Base-by-base conservation (phyloP, 2,888 invertebrate genomes). In the Suillia variegata region DNA sequence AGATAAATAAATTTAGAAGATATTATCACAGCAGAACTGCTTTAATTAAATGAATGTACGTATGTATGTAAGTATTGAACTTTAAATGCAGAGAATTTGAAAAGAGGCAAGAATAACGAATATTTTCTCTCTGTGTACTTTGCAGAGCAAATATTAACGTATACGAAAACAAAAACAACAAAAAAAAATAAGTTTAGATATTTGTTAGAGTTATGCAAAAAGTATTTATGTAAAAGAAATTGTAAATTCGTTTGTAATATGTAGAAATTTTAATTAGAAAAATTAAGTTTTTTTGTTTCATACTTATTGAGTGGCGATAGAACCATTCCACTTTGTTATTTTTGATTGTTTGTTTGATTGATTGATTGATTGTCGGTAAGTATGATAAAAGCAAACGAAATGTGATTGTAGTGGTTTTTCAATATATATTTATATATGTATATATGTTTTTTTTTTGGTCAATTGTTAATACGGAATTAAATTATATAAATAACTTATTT, bases 271-370 rank as follows among this genome's bases (percentile, higher is more conserved):
- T n/a, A n/a, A n/a, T n/a, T n/a, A 48, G 45, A 24, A 13, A 45
- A 55, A 48, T 20, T 24, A 47, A 54, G n/a, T n/a, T n/a, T n/a
- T n/a, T n/a, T 26, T 50, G 54, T 73, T 73, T 79, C 80, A 75
- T 80, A 80, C 79, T 80, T 79, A 78, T 80, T 80, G 70, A 80
- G 80, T 74, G 79, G 79, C 69, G 79, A 75, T 67, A 80, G 77
- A 68, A 79, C 80, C 79, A 79, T 72, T 77, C 80, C 80, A 74
- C 79, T 80, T 72, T 76, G 71, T 71, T 69, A 70, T 73, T 70
- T 68, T 67, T 75, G 73, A 63, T 66, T 34, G 47, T 54, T 22
- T 33, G 58, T 61, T 61, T 47, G 59, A n/a, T n/a, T n/a, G n/a
- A n/a, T n/a, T 65, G 53, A 45, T 63, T 60, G 54, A 45, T 45